These are phyloP conservation scores for Nephrocerus scutellatus DNA, from an alignment of 2,888 invertebrate genomes.

Conservation along the genomic window DNA sequence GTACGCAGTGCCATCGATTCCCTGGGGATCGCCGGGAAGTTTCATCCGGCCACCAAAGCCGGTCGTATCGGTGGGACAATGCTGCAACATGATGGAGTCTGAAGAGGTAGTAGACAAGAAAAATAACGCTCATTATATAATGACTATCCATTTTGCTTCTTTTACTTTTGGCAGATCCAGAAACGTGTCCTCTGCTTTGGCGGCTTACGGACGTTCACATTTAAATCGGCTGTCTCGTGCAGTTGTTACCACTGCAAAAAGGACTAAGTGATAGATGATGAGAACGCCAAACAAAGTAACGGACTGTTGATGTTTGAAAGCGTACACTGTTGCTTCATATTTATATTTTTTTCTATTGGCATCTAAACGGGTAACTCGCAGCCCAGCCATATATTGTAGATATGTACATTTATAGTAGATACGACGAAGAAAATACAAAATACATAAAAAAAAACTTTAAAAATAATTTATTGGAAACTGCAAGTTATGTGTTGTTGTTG, in stretches of 20 bases:
- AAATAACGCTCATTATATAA: not conserved
- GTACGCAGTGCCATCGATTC: slow-evolving; percentile 72
- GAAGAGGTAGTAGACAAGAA: slow-evolving; percentile 56
- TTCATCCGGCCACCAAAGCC: slow-evolving; percentile 52
- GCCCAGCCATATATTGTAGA: no score
- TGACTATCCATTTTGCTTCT: not conserved
- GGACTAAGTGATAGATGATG: no score
- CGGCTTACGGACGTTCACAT: slow-evolving; percentile 68
- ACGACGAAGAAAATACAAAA: no score
- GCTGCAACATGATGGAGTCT: slow-evolving; percentile 85
- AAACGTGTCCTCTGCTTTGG: slow-evolving; percentile 72
- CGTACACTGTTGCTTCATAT: no score
- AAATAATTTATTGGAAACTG: no score
- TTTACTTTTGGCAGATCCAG: slow-evolving; percentile 53
- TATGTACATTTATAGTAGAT: no score
- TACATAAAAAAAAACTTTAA: no score
- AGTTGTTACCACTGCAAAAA: slow-evolving; percentile 84
- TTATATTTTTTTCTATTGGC: no score
- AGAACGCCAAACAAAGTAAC: no score
- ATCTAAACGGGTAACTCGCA: no score
- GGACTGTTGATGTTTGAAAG: no score
- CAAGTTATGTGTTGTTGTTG: no score
- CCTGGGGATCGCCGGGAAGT: slow-evolving; percentile 29
- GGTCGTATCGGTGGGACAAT: slow-evolving; percentile 75
- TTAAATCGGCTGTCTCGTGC: slow-evolving; percentile 76